Evolutionary conservation across 2,888 invertebrate genomes (phyloP).

Genomic region (Camptogramma bilineatum): DNA sequence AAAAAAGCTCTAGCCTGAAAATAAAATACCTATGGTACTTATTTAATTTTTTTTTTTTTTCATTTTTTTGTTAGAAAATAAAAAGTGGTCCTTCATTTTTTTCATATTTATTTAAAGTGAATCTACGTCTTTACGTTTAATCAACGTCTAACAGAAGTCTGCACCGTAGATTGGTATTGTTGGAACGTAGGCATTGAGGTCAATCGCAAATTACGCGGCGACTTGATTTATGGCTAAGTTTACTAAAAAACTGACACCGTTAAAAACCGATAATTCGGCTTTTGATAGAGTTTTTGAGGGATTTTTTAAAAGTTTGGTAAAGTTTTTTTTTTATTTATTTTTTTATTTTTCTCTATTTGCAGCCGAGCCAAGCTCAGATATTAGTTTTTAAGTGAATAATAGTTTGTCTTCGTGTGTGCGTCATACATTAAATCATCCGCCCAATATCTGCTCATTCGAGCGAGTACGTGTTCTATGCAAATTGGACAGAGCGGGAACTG

Average conservation of each 20-base stretch:
- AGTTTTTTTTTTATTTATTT: too few species aligned
- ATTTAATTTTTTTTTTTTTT: too few species aligned
- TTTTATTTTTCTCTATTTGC: neutral
- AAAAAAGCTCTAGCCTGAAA: too few species aligned
- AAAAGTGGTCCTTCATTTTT: neutral
- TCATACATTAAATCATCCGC: neutral
- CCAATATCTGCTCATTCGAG: neutral
- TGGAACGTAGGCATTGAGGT: conserved; percentile 25
- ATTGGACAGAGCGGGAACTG: conserved; percentile 14
- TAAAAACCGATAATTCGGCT: neutral
- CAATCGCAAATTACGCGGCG: conserved; percentile 23
- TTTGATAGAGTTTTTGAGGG: too few species aligned
- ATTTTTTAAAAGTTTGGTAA: too few species aligned
- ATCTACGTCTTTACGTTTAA: conserved; percentile 12
- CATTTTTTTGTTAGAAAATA: neutral
- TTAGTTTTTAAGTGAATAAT: neutral
- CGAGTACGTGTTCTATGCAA: conserved; percentile 28
- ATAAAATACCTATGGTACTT: too few species aligned
- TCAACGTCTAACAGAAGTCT: conserved; percentile 12
- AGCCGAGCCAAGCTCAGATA: too few species aligned
- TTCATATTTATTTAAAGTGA: neutral
- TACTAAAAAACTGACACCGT: neutral
- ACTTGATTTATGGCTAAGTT: conserved; percentile 10
- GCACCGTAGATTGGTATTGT: conserved; percentile 25
- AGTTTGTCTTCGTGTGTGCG: neutral